A percentile compares a stretch with the other conserved stretches of the same genome.
Evolutionary conservation across 2,797 vertebrate species (phyloP).

Genomic region (Acrocephalus scirpaceus): DNA sequence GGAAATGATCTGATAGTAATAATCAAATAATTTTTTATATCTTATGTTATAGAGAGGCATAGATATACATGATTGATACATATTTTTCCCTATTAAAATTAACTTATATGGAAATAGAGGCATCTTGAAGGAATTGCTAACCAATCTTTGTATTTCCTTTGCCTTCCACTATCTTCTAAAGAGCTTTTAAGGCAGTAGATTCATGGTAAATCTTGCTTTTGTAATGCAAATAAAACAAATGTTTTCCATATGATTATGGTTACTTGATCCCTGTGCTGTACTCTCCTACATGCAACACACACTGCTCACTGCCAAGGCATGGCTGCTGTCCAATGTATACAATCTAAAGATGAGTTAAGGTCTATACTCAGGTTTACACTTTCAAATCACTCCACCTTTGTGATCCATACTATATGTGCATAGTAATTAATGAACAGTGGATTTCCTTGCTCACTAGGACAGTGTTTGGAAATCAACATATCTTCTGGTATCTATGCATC

Average conservation of each 20-base stretch:
- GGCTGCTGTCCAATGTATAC: background rate
- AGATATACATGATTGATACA: background rate
- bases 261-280: background rate
- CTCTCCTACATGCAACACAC: background rate
- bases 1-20: background rate
- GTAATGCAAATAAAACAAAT: conserved; percentile 18
- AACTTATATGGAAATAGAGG: background rate
- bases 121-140: background rate
- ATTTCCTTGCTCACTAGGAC: background rate
- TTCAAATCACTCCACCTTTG: background rate
- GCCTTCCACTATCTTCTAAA: background rate
- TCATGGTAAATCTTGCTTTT: background rate
- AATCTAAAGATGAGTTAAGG: background rate
- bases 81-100: background rate
- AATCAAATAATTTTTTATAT: background rate
- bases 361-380: background rate
- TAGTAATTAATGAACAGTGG: background rate
- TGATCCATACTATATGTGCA: background rate
- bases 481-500: background rate
- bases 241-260: background rate
- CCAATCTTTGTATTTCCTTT: background rate
- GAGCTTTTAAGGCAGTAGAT: background rate
- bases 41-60: background rate
- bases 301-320: background rate
- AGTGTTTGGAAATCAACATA: background rate